phyloP scores from a whole-genome alignment of 2,797 vertebrate genomes.

The Sphenodon punctatus region DNA sequence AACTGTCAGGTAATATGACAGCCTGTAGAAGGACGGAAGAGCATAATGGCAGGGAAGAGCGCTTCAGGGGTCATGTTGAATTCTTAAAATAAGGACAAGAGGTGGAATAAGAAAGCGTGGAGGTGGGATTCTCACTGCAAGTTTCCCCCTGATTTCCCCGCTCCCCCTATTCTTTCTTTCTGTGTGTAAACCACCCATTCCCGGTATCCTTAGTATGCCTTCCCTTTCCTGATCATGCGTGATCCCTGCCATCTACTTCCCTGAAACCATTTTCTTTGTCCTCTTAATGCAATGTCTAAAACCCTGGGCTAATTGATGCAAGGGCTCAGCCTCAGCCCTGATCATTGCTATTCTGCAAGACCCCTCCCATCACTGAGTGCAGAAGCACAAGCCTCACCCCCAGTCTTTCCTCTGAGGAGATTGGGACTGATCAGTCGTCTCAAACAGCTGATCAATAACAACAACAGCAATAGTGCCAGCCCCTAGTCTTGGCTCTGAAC shows the following conservation, averaged over 20 bases:
- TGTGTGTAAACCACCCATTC: conserved; percentile 7
- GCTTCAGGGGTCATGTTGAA: conserved; percentile 30
- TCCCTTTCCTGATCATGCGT: not conserved
- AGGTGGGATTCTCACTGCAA: not conserved
- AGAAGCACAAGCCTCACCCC: too few species aligned
- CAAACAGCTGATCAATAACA: too few species aligned
- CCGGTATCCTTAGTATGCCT: not conserved
- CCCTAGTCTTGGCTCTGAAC: too few species aligned
- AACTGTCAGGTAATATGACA: conserved; percentile 9
- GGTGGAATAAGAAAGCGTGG: not conserved
- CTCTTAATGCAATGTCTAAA: conserved; percentile 13
- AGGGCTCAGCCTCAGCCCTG: too few species aligned
- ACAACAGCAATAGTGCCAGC: too few species aligned
- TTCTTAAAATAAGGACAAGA: conserved; percentile 27
- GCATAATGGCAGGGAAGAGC: not conserved
- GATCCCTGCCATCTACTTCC: conserved; percentile 16
- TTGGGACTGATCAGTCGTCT: too few species aligned
- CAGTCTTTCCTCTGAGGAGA: too few species aligned
- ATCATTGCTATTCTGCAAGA: too few species aligned
- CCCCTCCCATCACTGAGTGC: too few species aligned
- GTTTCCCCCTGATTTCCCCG: conserved; percentile 30
- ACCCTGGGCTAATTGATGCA: too few species aligned
- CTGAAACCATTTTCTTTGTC: conserved; percentile 4
- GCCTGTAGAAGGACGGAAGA: not conserved
- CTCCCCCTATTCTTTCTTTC: conserved; percentile 12